Percentiles rank a stretch among this genome's conserved stretches.
Conservation (phyloP, 2,113 vertebrate genomes). For the Taxidea taxus region DNA sequence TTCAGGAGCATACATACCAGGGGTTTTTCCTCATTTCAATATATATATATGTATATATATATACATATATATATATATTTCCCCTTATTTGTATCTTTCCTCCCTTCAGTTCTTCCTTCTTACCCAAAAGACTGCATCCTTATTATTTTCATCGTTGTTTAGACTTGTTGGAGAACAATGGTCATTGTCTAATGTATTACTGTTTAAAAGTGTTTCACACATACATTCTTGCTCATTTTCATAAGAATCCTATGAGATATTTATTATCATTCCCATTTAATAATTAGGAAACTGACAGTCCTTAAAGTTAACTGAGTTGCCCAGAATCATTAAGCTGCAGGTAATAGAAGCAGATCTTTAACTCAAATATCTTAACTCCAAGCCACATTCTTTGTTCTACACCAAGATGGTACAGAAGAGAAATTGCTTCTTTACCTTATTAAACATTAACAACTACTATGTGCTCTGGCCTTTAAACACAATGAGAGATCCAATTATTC, state of each 20-base stretch:
- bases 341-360: not conserved
- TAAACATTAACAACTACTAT: constrained; percentile 7
- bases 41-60: not conserved
- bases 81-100: not conserved
- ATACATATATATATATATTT: not conserved
- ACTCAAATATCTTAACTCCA: not conserved
- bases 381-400: not conserved
- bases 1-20: not conserved
- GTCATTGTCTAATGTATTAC: not conserved
- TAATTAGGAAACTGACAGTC: not conserved
- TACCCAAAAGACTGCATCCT: not conserved
- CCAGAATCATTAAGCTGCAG: not conserved
- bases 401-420: not conserved
- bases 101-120: not conserved
- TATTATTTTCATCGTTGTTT: not conserved
- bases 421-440: not conserved
- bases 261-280: not conserved
- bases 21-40: not conserved
- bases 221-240: not conserved
- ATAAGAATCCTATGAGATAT: not conserved
- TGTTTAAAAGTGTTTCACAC: not conserved
- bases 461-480: not conserved
- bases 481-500: not conserved
- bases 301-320: not conserved
- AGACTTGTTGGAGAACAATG: not conserved